Evolutionary conservation across 2,797 vertebrate species (phyloP), one percentile per base, ranked within the genome.

Genomic region (Epinephelus coioides): DNA sequence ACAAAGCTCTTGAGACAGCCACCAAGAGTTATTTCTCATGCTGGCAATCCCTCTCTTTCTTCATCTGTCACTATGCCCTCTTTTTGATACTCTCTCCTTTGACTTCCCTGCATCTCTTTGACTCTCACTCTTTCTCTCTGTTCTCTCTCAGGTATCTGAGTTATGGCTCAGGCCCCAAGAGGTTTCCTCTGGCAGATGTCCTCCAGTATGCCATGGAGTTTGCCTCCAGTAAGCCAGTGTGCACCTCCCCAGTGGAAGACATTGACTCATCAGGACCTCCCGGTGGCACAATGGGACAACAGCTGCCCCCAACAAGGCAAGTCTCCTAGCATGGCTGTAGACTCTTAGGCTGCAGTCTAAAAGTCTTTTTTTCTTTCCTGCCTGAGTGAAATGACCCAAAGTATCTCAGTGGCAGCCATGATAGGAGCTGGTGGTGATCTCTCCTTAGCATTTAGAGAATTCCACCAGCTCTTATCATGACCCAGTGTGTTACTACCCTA

Each of bases 181-280:
- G 98, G 88, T 99, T 99, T 92, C 98, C 98, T 82, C 94, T 99
- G 94, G 98, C 98, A 82, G 98, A 99, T 94, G 98, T 99, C 91
- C 97, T 99, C 70, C 98, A 99, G 92, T 99, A 99, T 0, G 98
- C 98, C 19, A 95, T 99, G 96, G 98, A 99, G 94, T 99, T 99
- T 9, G 98, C 98, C 50, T 99, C 98, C 67, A 99, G 98, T 93
- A 99, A 99, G 90, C 98, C 98, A 0, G 97, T 98, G 75, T 99
- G 98, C 90, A 97, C 97, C 0, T 99, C 98, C 71, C 98, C 98
- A 0, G 95, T 99, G 55, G 98, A 98, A 53, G 98, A 98, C 90
- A 95, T 98, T 34, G 97, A 97, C 89, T 94, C 96, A 67, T 95
- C 96, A 84, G 96, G 96, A 21, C 96, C 97, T 23, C 91, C 97